These are phyloP conservation scores for Caenorhabditis doughertyi DNA, from an alignment of 2,888 invertebrate genomes.

Conservation along the genomic window DNA sequence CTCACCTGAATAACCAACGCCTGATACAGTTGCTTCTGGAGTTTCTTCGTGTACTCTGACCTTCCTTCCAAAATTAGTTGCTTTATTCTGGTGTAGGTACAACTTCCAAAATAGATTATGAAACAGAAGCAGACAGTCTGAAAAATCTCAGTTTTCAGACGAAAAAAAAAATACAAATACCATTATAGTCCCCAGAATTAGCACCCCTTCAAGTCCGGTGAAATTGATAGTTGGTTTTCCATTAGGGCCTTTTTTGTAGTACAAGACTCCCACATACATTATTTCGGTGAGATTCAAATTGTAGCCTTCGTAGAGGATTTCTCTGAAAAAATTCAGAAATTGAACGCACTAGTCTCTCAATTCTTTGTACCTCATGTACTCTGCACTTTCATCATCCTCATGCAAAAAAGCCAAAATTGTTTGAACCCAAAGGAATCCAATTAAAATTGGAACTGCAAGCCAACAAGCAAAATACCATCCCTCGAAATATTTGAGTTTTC, in stretches of 20 bases:
- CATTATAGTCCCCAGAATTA: conserved; percentile 33
- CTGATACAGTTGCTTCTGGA: conserved; percentile 49
- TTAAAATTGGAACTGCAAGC: conserved; percentile 12
- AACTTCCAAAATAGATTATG: conserved; percentile 26
- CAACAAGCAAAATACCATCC: conserved; percentile 36
- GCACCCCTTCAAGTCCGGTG: conserved; percentile 1
- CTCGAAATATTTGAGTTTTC: conserved; percentile 42
- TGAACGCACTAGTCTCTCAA: no score
- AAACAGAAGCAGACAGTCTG: conserved; percentile 37
- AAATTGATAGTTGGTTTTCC: neutral
- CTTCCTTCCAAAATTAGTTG: conserved; percentile 36
- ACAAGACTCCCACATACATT: conserved; percentile 31
- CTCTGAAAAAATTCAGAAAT: conserved; percentile 11
- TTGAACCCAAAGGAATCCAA: conserved; percentile 31
- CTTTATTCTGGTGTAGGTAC: conserved; percentile 21
- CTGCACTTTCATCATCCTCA: conserved; percentile 10
- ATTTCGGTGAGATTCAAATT: conserved; percentile 15
- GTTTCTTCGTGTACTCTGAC: conserved; percentile 39
- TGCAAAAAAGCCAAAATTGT: conserved; percentile 8
- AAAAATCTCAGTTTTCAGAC: neutral
- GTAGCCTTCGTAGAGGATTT: conserved; percentile 9
- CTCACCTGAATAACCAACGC: conserved; percentile 53
- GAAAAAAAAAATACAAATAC: neutral
- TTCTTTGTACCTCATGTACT: conserved; percentile 47
- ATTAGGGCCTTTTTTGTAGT: conserved; percentile 8